Base-by-base conservation (phyloP, 2,888 invertebrate species). In the Drosophila borborema region DNA sequence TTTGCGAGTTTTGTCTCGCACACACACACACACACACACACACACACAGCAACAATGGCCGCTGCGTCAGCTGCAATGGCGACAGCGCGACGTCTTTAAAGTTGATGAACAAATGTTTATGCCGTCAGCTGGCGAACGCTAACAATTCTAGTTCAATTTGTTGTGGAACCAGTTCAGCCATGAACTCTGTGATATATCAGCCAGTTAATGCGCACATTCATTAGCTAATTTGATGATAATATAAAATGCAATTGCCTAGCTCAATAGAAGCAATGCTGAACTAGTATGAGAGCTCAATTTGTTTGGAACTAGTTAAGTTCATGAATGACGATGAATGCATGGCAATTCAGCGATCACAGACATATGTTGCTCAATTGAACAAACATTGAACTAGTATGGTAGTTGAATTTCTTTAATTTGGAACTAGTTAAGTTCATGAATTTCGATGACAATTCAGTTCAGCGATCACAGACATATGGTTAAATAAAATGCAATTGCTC, bases 1-100 rank as follows among this genome's bases (percentile, higher is more conserved):
- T 88, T 83, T 83, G 88, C 80, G 72, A 81, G 74, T 85, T 74
- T 83, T 72, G 61, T 76, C 66, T 66, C 34, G 16, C 58, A 31
- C 40, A 43, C 55, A 53, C 40, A 59, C 46, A 40, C 36, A 43
- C 18, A 0, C 20, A 45, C 6, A 48, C 28, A 7, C 23, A 20
- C 14, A 40, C 9, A 12, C 43, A 41, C 20, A 48, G 64, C 54
- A 83, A 83, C 80, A 83, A 83, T 77, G 83, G 66, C 48, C 55
- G 54, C 61, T 51, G 23, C 54, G 51, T 43, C 49, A 41, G 34
- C 71, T 72, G 81, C 84, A 77, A 80, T 76, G 40, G 56, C 60
- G 65, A 7, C 49, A 28, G 48, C 36, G 54, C 45, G 54, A 20
- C 36, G 20, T 46, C 75, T 75, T 79, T 65, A 65, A 63, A 58